phyloP scores from a whole-genome alignment of 2,113 vertebrate genomes.

The Paramormyrops kingsleyae region DNA sequence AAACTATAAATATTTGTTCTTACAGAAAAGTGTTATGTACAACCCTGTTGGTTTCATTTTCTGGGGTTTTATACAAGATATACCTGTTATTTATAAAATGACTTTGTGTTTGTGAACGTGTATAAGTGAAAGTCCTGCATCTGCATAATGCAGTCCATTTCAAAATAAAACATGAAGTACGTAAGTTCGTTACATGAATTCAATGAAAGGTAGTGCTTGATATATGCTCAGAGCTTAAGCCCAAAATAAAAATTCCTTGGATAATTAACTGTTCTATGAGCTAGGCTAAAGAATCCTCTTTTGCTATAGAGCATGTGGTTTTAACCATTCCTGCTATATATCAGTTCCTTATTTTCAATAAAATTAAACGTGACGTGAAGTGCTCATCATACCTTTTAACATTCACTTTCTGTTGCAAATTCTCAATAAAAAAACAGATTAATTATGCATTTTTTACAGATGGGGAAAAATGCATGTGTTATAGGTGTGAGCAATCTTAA shows the following conservation, averaged over 20 bases:
- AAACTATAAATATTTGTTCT: not conserved
- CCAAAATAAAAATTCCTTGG: not conserved
- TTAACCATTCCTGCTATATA: not conserved
- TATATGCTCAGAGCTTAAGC: not conserved
- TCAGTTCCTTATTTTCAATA: not conserved
- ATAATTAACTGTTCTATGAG: not conserved
- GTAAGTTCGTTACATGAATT: not conserved
- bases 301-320: not conserved
- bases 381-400: not conserved
- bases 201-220: not conserved
- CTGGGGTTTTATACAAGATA: not conserved
- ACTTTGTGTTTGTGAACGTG: not conserved
- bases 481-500: not conserved
- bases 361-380: not conserved
- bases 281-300: not conserved
- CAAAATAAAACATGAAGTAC: not conserved
- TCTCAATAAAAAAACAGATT: not conserved
- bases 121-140: not conserved
- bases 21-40: not conserved
- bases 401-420: not conserved
- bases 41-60: not conserved
- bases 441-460: not conserved
- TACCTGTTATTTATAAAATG: not conserved
- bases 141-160: not conserved
- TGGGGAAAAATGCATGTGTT: not conserved